Base-by-base conservation (phyloP, 2,797 vertebrate genomes). In the Forpus xanthops region DNA sequence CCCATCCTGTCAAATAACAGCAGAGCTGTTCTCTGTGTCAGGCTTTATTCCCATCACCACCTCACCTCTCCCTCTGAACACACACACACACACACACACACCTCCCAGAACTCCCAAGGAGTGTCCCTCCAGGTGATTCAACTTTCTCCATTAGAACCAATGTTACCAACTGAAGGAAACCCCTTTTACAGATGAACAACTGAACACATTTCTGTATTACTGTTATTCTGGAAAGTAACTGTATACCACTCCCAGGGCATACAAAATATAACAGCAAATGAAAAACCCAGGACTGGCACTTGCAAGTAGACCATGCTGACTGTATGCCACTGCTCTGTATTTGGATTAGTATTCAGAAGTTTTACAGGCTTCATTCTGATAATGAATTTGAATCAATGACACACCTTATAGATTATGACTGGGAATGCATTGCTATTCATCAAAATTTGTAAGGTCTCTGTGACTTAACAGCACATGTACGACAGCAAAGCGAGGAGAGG, bases 1-100 rank as follows among this genome's bases (percentile, higher is more conserved):
- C 8, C 56, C 50, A 13, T 10, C 39, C 49, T 9, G 44, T 6
- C 21, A n/a, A 71, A 60, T 3, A 41, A 16, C 37, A 81, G 53
- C 58, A 93, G 37, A 88, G 50, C 15, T 47, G 30, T 35, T 73
- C 45, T 28, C 16, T 21, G 23, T 15, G 17, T 16, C 27, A 16
- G 1, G 14, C 70, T 80, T 73, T 56, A 16, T 4, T 44, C 5
- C 0, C 1, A 19, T 25, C 37, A 49, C 0, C 0, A 31, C 53
- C 53, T 50, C 79, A 65, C 3, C 45, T 65, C 27, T 33, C 12
- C 5, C 3, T 4, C 1, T 39, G 30, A 39, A 62, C 86, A 35
- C n/a, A n/a, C n/a, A n/a, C n/a, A n/a, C n/a, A n/a, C n/a, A n/a
- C n/a, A n/a, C n/a, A n/a, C n/a, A n/a, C n/a, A 2, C 50, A 11